Base-by-base conservation (phyloP, 2,888 invertebrate genomes). In the Melitaea athalia region DNA sequence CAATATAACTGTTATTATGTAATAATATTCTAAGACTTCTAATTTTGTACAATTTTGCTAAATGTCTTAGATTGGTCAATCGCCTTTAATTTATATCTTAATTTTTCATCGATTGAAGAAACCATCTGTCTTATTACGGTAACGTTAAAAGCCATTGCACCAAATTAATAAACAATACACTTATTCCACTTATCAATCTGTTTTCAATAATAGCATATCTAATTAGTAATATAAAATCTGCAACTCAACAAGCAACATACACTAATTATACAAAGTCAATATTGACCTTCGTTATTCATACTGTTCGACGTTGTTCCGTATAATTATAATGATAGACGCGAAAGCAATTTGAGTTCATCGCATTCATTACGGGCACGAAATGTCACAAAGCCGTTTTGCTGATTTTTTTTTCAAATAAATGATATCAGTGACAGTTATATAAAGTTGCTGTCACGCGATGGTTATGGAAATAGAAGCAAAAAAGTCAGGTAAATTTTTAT, bases 281-380 rank as follows among this genome's bases (percentile, higher is more conserved):
- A 57, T 38, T 57, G 15, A n/a, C 42, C 6, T 5, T 42, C 57
- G n/a, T 33, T 33, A 55, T 55, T 55, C 2, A 57, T 60, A 65
- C 24, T 53, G 61, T 7, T 53, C 61, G 42, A 62, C 61, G 62
- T 62, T 55, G 42, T 33, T 62, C 61, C 10, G 55, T 67, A 62
- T 57, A 67, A 62, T 67, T 67, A 67, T 55, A 53, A 67, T 67
- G 61, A 66, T 17, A 47, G 65, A 38, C 38, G 38, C 38, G 38
- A 14, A 15, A 15, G 55, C 55, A 49, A 67, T 67, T 62, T 61
- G 62, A 66, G 53, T 62, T 47, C 52, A 1, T 42, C 53, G 38
- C 45, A 38, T 62, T 38, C 66, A 57, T 67, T 62, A 42, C 53
- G 38, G 55, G 38, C 66, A 62, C 24, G 66, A 67, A 67, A 62